Evolutionary conservation across 2,888 invertebrate species (phyloP).

Genomic region (Lottia gigantea): DNA sequence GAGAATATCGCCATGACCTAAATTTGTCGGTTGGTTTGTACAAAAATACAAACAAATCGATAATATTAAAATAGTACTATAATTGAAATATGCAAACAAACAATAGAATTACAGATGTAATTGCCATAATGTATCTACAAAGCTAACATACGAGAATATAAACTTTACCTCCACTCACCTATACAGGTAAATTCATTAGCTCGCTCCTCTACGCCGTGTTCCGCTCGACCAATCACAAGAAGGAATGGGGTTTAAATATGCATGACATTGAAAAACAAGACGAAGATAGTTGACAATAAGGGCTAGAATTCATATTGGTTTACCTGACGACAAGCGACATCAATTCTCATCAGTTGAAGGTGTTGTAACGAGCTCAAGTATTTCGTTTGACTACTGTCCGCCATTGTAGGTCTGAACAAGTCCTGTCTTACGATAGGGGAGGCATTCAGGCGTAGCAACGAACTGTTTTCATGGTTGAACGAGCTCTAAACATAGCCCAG

Average conservation of each 20-base stretch:
- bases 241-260: slow-evolving; percentile 24
- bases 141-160: no score
- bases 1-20: background rate
- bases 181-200: background rate
- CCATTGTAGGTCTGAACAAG: no score
- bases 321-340: no score
- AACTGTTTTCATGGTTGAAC: slow-evolving; percentile 7
- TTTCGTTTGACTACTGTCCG: no score
- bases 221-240: slow-evolving; percentile 25
- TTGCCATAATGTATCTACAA: no score
- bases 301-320: background rate
- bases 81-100: no score
- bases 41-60: no score
- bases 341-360: no score
- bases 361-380: no score
- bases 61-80: no score
- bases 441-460: slow-evolving; percentile 1
- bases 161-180: slow-evolving; percentile 7
- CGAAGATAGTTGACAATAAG: slow-evolving; percentile 2
- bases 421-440: no score
- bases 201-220: slow-evolving; percentile 13
- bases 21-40: background rate
- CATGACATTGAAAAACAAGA: slow-evolving; percentile 22
- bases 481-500: background rate
- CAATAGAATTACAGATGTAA: no score